Conservation (phyloP, 2,888 invertebrate genomes). For the Acanthosepion lycidas region DNA sequence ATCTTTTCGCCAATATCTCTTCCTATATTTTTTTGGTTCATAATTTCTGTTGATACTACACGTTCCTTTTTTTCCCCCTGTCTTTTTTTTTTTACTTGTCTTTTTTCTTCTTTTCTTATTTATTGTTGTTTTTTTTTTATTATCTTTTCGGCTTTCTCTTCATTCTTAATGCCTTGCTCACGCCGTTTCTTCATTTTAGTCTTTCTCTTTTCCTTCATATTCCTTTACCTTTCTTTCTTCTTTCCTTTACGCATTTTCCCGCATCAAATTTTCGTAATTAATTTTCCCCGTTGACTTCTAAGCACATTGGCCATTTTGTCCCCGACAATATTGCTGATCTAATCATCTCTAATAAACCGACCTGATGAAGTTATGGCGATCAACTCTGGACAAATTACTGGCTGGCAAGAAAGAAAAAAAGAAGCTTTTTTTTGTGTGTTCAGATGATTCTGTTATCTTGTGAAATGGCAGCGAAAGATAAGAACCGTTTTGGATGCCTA, state of each 20-base stretch:
- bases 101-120: neutral
- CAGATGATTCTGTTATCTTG: neutral
- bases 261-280: slow-evolving; percentile 33
- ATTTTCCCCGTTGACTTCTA: slow-evolving; percentile 33
- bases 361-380: slow-evolving; percentile 33
- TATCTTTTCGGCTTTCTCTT: neutral
- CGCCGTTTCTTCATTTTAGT: too few relatives aligned
- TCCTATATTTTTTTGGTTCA: neutral
- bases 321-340: slow-evolving; percentile 12
- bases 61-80: neutral
- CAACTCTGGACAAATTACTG: slow-evolving; percentile 33
- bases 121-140: neutral
- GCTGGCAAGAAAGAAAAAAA: slow-evolving; percentile 33
- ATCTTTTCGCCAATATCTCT: too few relatives aligned
- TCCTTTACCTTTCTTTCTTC: neutral
- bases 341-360: slow-evolving; percentile 13
- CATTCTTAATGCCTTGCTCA: neutral
- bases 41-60: neutral
- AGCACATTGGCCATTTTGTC: slow-evolving; percentile 33
- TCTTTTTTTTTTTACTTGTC: neutral
- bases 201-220: too few relatives aligned
- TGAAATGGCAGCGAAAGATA: slow-evolving; percentile 8
- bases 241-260: neutral
- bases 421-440: neutral
- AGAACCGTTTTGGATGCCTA: neutral